Conservation (phyloP, 2,797 vertebrate genomes). For the Sebastiscus tertius region DNA sequence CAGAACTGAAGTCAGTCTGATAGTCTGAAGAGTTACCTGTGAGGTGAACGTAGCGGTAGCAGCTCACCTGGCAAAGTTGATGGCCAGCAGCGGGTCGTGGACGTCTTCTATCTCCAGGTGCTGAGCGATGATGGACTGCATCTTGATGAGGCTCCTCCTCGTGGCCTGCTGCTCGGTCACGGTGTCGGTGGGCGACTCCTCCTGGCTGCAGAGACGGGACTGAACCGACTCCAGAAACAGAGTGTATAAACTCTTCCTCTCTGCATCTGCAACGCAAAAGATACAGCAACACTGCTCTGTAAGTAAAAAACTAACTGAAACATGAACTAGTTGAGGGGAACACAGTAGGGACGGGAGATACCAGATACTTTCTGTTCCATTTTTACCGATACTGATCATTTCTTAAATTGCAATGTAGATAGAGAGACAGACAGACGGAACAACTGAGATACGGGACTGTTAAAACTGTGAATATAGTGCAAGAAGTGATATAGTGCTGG, state of each 20-base stretch:
- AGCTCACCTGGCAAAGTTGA: constrained; percentile 94
- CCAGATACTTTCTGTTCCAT: no score
- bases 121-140: constrained; percentile 92
- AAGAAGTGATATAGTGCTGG: no score
- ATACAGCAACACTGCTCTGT: neutral
- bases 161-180: constrained; percentile 89
- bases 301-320: neutral
- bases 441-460: no score
- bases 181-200: constrained; percentile 80
- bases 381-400: no score
- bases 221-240: constrained; percentile 97
- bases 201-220: constrained; percentile 90
- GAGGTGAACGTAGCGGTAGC: neutral
- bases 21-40: neutral
- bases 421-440: no score
- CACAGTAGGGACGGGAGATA: no score
- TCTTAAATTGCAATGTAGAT: no score
- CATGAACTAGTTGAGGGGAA: neutral
- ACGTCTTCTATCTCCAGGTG: constrained; percentile 91
- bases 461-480: no score
- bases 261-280: constrained; percentile 84
- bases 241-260: constrained; percentile 93
- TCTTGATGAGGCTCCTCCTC: constrained; percentile 91
- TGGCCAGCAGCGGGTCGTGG: constrained; percentile 93
- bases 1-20: neutral